Conservation (phyloP, 1,140 invertebrate genomes). For the Drosophila virilis region DNA sequence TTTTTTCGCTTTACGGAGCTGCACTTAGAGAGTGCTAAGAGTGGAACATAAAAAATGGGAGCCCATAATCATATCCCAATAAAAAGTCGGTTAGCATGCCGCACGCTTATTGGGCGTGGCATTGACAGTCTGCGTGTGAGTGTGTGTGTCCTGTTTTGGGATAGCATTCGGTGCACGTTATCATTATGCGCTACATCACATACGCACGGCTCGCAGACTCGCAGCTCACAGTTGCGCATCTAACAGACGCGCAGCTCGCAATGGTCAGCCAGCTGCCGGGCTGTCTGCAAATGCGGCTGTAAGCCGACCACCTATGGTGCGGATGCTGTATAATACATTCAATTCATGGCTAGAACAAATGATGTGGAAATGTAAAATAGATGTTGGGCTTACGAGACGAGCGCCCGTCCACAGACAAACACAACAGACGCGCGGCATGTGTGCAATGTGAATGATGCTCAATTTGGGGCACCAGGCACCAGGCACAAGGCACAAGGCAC, state of each 20-base stretch:
- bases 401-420: constrained; percentile 34
- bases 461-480: constrained; percentile 3
- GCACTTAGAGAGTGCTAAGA: constrained; percentile 50
- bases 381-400: constrained; percentile 63
- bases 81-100: constrained; percentile 77
- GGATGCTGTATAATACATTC: constrained; percentile 76
- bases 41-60: constrained; percentile 69
- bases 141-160: constrained; percentile 34
- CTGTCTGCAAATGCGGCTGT: constrained; percentile 21
- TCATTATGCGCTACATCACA: constrained; percentile 81
- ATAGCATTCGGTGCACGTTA: constrained; percentile 58
- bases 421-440: constrained; percentile 53
- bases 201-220: constrained; percentile 50
- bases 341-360: constrained; percentile 82
- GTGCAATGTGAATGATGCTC: constrained; percentile 20
- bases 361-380: constrained; percentile 83
- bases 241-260: constrained; percentile 8
- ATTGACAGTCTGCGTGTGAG: background rate
- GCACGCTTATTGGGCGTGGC: constrained; percentile 38
- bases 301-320: constrained; percentile 44
- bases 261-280: constrained; percentile 48
- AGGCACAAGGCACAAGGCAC: too few relatives aligned
- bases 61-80: constrained; percentile 80
- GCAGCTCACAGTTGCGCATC: background rate
- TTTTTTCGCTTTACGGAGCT: constrained; percentile 7